Evolutionary conservation across 1,140 invertebrate genomes (phyloP).

Genomic region (Drosophila gunungcola): DNA sequence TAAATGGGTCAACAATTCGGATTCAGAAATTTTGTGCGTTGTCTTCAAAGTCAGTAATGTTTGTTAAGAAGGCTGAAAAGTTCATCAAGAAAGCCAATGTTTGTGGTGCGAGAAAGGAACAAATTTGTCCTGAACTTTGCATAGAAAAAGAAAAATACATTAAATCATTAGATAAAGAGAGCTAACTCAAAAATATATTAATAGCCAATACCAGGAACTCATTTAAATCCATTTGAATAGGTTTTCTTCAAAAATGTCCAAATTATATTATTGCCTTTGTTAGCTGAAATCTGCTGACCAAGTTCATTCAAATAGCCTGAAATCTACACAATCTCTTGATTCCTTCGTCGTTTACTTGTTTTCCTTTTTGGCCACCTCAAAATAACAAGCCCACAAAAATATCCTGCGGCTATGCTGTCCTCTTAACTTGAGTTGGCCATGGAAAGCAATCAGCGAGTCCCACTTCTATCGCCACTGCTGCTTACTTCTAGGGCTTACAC

Average conservation of each 20-base stretch:
- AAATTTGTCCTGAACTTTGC: background rate
- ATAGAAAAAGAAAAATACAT: background rate
- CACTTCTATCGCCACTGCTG: constrained; percentile 15
- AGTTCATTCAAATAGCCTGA: background rate
- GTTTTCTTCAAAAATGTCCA: background rate
- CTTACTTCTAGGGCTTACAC: background rate
- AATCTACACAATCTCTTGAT: constrained; percentile 8
- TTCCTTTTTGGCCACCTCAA: background rate
- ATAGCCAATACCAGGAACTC: background rate
- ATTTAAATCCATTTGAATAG: background rate
- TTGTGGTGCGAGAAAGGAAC: background rate
- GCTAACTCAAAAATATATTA: background rate
- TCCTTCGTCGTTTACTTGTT: background rate
- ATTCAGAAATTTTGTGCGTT: background rate
- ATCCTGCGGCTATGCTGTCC: constrained; percentile 25
- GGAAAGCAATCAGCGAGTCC: constrained; percentile 32
- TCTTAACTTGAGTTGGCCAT: constrained; percentile 15
- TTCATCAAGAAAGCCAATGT: background rate
- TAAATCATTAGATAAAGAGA: background rate
- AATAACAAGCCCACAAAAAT: constrained; percentile 24
- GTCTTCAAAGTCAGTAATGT: constrained; percentile 1
- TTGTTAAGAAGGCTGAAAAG: background rate
- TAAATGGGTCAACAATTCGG: constrained; percentile 11
- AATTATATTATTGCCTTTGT: background rate
- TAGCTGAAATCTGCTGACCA: background rate